Evolutionary conservation across 2,113 vertebrate genomes (phyloP).

Genomic region (Erpornis zantholeuca): DNA sequence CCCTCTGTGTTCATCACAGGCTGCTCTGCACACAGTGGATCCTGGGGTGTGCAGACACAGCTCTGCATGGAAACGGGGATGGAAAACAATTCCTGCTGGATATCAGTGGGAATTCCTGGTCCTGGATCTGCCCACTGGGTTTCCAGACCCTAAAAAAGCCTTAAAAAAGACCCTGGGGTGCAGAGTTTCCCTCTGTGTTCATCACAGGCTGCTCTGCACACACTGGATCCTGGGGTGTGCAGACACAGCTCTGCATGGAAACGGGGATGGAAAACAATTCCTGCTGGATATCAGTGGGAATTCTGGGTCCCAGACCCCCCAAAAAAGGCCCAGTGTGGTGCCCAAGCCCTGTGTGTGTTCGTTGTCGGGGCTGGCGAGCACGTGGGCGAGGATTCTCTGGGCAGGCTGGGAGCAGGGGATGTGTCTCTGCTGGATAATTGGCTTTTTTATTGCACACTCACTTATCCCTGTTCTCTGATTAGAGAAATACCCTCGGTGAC

Average conservation of each 20-base stretch:
- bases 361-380: not conserved
- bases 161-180: too few relatives aligned
- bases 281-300: not conserved
- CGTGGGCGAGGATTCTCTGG: not conserved
- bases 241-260: too few relatives aligned
- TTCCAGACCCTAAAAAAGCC: not conserved
- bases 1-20: not conserved
- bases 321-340: not conserved
- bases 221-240: too few relatives aligned
- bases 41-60: accelerated
- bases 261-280: too few relatives aligned
- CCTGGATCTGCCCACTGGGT: too few relatives aligned
- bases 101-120: not conserved
- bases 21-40: not conserved
- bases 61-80: not conserved
- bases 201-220: too few relatives aligned
- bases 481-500: constrained; percentile 7
- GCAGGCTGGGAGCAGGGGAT: not conserved
- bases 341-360: accelerated
- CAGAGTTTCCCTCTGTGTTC: too few relatives aligned
- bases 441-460: constrained; percentile 13
- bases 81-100: too few relatives aligned
- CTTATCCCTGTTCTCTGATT: not conserved
- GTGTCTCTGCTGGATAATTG: constrained; percentile 10
- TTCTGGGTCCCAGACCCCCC: not conserved